Conservation (phyloP, 2,113 vertebrate species). For the cat (Felis catus) region F.catus_Fca126_mat1.0 CM031415.1:184945001-184945500, state of each 20-base stretch:
- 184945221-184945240: not conserved
- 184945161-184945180: not conserved
- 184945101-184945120: conserved; percentile 12
- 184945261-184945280: not conserved
- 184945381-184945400: not conserved
- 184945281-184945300: not conserved
- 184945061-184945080: not conserved
- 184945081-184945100: not conserved
- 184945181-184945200: not conserved
- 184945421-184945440: not conserved
- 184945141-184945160: conserved; percentile 1
- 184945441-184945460: not conserved
- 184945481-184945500: not conserved
- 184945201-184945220: not conserved
- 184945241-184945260: not conserved
- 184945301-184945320: not conserved
- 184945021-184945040: too few relatives aligned
- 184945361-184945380: not conserved
- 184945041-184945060: too few relatives aligned
- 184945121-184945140: conserved; percentile 32
- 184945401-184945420: not conserved
- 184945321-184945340: not conserved
- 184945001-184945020: too few relatives aligned
- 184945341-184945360: not conserved
- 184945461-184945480: not conserved